A percentile compares a stretch with the other conserved stretches of the same genome.
phyloP scores from a whole-genome alignment of 2,113 vertebrate species.

The Felis catus region DNA sequence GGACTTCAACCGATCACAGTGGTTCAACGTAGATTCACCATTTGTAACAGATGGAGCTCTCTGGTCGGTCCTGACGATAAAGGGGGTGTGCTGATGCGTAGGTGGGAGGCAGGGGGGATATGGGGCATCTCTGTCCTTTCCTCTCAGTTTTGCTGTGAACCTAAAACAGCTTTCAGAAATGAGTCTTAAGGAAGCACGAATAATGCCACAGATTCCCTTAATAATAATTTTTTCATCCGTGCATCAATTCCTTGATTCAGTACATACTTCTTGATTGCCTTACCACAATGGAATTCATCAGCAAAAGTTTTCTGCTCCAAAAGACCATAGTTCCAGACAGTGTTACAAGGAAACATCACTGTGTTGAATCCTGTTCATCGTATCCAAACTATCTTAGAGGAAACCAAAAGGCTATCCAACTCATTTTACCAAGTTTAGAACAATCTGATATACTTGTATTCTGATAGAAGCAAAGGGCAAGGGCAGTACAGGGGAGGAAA shows the following conservation, averaged over 20 bases:
- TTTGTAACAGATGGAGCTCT: background rate
- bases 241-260: background rate
- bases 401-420: background rate
- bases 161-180: background rate
- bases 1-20: background rate
- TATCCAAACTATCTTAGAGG: background rate
- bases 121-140: too few species aligned
- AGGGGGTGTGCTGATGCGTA: background rate
- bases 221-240: background rate
- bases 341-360: background rate
- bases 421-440: background rate
- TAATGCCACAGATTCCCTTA: background rate
- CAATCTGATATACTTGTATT: background rate
- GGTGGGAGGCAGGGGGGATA: too few species aligned
- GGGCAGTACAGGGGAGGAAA: background rate
- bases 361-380: background rate
- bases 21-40: background rate
- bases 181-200: background rate
- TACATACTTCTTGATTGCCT: background rate
- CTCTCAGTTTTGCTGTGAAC: too few species aligned
- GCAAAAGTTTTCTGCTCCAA: background rate
- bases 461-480: background rate
- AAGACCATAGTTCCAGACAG: background rate
- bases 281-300: background rate
- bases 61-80: background rate